Evolutionary conservation across 2,888 invertebrate genomes (phyloP).

Genomic region (Dugesia japonica): DNA sequence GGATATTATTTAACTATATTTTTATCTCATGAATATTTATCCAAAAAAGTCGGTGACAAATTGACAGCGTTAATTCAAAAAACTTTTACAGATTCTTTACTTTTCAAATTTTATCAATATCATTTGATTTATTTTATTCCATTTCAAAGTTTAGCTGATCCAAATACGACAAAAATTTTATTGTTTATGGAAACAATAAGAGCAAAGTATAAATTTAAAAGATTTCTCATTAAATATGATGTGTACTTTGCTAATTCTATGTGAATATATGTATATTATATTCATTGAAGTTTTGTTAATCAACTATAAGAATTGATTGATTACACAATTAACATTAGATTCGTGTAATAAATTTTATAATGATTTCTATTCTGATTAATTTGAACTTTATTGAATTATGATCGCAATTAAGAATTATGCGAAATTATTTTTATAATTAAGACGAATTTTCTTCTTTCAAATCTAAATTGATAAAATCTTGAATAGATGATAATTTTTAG

Average conservation of each 20-base stretch:
- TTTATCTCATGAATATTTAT: not conserved
- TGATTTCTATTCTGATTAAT: no score
- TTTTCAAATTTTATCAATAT: not conserved
- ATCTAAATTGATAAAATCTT: no score
- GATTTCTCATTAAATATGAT: not conserved
- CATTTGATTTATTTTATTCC: not conserved
- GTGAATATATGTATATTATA: no score
- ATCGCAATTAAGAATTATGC: no score
- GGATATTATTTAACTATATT: not conserved
- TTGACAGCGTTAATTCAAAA: not conserved
- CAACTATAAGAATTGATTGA: no score
- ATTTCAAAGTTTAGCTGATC: conserved; percentile 1
- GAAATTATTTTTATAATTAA: no score
- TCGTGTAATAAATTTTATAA: no score
- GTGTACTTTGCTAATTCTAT: not conserved
- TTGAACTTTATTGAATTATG: no score
- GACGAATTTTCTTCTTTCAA: no score
- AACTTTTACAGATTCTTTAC: not conserved
- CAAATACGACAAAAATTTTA: not conserved
- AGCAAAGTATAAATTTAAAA: not conserved
- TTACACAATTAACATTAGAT: no score
- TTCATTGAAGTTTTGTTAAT: no score
- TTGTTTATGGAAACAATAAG: conserved; percentile 6
- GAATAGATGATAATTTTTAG: no score
- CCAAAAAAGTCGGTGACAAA: not conserved